Evolutionary conservation across 2,113 vertebrate species (phyloP), one percentile per base, ranked within the genome.

Genomic region (Helogale parvula): DNA sequence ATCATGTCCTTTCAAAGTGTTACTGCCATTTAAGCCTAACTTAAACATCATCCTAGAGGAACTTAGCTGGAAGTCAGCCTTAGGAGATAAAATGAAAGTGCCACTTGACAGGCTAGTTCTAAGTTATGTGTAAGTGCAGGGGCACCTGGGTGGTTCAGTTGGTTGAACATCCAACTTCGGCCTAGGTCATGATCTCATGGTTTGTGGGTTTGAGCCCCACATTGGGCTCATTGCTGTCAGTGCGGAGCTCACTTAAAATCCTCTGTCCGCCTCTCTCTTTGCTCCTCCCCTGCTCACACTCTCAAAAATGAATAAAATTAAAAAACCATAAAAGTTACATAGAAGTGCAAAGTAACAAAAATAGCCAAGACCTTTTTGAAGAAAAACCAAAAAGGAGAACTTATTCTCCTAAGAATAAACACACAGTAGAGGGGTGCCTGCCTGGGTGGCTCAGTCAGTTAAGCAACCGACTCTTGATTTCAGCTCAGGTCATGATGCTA

Each of bases 31-130:
- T 41, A 77, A 87, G 19, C 88, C 76, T 91, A 82, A 91, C 19
- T 72, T 83, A 86, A 91, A 77, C 23, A 80, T 88, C 33, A 38
- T 65, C 68, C 52, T 21, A 47, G 47, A 79, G 71, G 88, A 89
- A 94, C 7, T 88, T 66, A 80, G 35, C 21, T 85, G 65, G 72
- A 84, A 92, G 92, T 84, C 52, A 88, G 88, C 50, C 69, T 74
- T 57, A 66, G 45, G 41, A 88, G 25, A 92, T 41, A 79, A 88
- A 94, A 77, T 35, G 14, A 88, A 96, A 92, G 41, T 23, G 4
- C 50, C 19, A 69, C 60, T 87, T 63, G 38, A 76, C 47, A 50
- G 5, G 17, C 12, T 80, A 68, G 50, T 84, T 79, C 41, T 94
- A 74, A 92, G 16, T 63, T 69, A 83, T n/a, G 38, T 33, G 77